Evolutionary conservation across 2,797 vertebrate genomes (phyloP), one percentile per base, ranked within the genome.

Genomic region (Botia almorhae): DNA sequence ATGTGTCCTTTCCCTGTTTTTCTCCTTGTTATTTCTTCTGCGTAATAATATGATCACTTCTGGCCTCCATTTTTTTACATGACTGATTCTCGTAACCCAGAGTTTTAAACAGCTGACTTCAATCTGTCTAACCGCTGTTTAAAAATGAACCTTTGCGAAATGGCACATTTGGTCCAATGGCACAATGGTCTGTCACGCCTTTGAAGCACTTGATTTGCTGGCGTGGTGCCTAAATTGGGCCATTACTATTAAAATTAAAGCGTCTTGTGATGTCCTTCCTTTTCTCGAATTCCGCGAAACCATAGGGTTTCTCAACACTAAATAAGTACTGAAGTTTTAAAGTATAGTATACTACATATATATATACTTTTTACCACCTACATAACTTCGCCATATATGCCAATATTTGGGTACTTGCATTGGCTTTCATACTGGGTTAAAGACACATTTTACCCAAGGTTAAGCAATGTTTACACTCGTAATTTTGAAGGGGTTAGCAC

Each of bases 231-330:
- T 84, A 85, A 86, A 83, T 21, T 19, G 36, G 67, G 76, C 81
- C 83, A 80, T 91, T 86, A 91, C 89, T 82, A 88, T 90, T 92
- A 84, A 90, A 87, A 88, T 81, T 29, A 76, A 69, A 74, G 58
- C 13, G 76, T 90, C 85, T 79, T 71, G 63, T 50, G 48, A 64
- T 75, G 64, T 69, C 48, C 60, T 33, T 33, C 3, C 33, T n/a
- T n/a, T n/a, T n/a, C n/a, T n/a, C n/a, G n/a, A n/a, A n/a, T n/a
- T n/a, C n/a, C n/a, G n/a, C n/a, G n/a, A n/a, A n/a, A n/a, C n/a
- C n/a, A n/a, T n/a, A n/a, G n/a, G n/a, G n/a, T n/a, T n/a, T n/a
- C n/a, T n/a, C n/a, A n/a, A n/a, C n/a, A n/a, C n/a, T n/a, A n/a
- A n/a, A n/a, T n/a, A n/a, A n/a, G n/a, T n/a, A n/a, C n/a, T n/a